Conservation (phyloP, 2,888 invertebrate genomes). For the Andrena camellia region DNA sequence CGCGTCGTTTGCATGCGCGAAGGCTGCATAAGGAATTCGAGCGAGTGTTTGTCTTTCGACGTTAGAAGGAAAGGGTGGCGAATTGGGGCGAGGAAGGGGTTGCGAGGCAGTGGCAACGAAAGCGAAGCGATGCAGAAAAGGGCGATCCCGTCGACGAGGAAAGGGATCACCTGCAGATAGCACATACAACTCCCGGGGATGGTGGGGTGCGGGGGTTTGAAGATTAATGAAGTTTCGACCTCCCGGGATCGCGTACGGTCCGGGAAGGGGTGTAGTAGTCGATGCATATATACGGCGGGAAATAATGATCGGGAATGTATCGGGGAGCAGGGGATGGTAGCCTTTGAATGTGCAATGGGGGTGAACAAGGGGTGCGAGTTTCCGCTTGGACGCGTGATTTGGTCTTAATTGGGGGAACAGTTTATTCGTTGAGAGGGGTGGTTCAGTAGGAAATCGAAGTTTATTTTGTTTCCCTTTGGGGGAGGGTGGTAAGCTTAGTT, state of each 20-base stretch:
- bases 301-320: slow-evolving; percentile 38
- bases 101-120: background rate
- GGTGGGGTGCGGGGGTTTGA: slow-evolving; percentile 13
- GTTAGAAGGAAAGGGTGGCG: slow-evolving; percentile 61
- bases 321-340: slow-evolving; percentile 3
- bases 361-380: background rate
- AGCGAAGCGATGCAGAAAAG: slow-evolving; percentile 13
- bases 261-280: background rate
- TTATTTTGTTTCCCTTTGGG: background rate
- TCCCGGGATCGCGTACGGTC: slow-evolving; percentile 18
- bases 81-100: background rate
- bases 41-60: slow-evolving; percentile 77
- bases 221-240: slow-evolving; percentile 74
- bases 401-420: background rate
- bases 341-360: background rate
- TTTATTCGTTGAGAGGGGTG: no score
- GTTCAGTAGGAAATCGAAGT: background rate
- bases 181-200: background rate
- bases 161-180: slow-evolving; percentile 39
- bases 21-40: slow-evolving; percentile 79
- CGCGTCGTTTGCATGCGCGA: slow-evolving; percentile 79
- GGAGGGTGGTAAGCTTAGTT: background rate
- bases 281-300: slow-evolving; percentile 15
- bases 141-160: slow-evolving; percentile 33
- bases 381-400: background rate